phyloP scores from a whole-genome alignment of 2,113 vertebrate species.

The Colistium nudipinnis region DNA sequence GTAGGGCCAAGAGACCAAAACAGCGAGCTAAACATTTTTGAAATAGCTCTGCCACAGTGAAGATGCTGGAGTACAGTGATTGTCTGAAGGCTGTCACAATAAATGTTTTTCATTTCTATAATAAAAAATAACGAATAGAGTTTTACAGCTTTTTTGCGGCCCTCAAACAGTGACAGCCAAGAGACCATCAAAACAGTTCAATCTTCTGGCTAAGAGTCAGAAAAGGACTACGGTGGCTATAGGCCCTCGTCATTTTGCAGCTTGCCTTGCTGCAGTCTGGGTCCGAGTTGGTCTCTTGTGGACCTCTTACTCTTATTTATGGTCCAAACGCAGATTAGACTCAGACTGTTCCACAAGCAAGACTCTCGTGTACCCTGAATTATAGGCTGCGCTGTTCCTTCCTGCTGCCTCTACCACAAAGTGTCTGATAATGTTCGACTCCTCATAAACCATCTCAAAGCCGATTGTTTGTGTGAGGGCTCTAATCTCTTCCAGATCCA shows the following conservation, averaged over 20 bases:
- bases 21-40: too few relatives aligned
- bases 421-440: constrained; percentile 28
- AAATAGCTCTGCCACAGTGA: too few relatives aligned
- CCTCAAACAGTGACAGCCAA: too few relatives aligned
- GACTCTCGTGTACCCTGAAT: constrained; percentile 41
- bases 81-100: too few relatives aligned
- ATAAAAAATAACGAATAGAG: too few relatives aligned
- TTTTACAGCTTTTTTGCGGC: too few relatives aligned
- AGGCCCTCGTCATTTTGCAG: not conserved
- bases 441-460: constrained; percentile 48
- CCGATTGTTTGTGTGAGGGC: constrained; percentile 44
- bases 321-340: constrained; percentile 48
- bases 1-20: too few relatives aligned
- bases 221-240: too few relatives aligned
- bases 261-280: constrained; percentile 4
- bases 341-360: constrained; percentile 37
- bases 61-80: too few relatives aligned
- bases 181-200: too few relatives aligned
- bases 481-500: constrained; percentile 71
- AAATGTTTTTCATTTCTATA: too few relatives aligned
- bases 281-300: not conserved
- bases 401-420: constrained; percentile 17
- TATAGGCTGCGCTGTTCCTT: constrained; percentile 39
- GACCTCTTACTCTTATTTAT: constrained; percentile 36
- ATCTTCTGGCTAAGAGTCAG: too few relatives aligned